These are phyloP conservation scores for Portunus trituberculatus DNA, from an alignment of 1,140 invertebrate species.

Conservation along the genomic window DNA sequence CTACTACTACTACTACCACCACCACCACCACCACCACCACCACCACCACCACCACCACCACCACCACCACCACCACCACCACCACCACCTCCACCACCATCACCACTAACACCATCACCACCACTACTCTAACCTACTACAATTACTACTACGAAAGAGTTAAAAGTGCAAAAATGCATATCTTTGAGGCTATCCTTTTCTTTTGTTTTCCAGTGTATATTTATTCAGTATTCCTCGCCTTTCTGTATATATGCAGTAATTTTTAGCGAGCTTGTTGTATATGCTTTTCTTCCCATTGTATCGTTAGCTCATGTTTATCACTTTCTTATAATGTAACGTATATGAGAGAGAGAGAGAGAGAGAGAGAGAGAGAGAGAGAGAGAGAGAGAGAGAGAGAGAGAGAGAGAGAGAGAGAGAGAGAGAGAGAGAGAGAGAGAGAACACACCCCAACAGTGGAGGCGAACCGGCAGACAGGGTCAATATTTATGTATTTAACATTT, in stretches of 20 bases:
- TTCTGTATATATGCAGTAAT: too few relatives aligned
- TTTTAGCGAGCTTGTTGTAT: too few relatives aligned
- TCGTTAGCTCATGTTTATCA: too few relatives aligned
- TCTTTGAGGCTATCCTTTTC: too few relatives aligned
- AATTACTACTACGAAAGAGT: background rate
- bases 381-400: background rate
- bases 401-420: slow-evolving; percentile 20
- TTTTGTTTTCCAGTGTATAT: too few relatives aligned
- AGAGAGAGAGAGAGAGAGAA: background rate
- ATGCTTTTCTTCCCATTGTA: too few relatives aligned
- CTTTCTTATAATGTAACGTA: too few relatives aligned
- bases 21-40: slow-evolving; percentile 21
- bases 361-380: slow-evolving; percentile 20
- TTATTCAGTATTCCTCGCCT: too few relatives aligned
- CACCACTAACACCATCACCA: background rate
- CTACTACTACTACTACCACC: slow-evolving; percentile 22
- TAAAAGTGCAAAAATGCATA: too few relatives aligned
- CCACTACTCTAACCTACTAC: background rate
- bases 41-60: slow-evolving; percentile 21
- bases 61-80: background rate
- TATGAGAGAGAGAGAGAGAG: background rate
- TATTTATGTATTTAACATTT: background rate
- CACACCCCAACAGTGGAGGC: too few relatives aligned
- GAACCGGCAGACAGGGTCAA: background rate
- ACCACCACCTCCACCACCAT: background rate